Base-by-base conservation (phyloP, 2,797 vertebrate species). In the Heterohyrax brucei region DNA sequence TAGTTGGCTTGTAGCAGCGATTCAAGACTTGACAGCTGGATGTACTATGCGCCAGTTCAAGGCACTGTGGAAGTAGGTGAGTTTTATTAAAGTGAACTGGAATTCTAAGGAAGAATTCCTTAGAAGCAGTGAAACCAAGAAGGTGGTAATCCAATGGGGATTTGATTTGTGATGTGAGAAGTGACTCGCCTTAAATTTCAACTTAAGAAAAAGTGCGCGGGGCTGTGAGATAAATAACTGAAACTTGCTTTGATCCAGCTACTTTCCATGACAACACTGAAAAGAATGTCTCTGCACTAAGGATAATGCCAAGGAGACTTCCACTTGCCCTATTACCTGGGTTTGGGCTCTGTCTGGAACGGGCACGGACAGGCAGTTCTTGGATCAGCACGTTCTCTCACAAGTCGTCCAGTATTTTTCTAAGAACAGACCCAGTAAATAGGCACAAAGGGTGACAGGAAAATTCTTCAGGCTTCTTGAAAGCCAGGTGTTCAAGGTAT, bases 11-110 rank as follows among this genome's bases (percentile, higher is more conserved):
- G 4, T 50, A 24, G 13, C 2, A 61, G 44, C 33, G 78, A 22
- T 56, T 24, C 10, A 9, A 24, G 68, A 68, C 50, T 3, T 3
- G 5, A 26, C 7, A 46, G 56, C 10, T 59, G 18, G 64, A 0
- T 7, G 21, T 59, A 13, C 7, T 61, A 7, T n/a, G 18, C 12
- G 44, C 59, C 68, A 72, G 28, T 68, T 83, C 10, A 21, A 56
- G 5, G 56, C 12, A 10, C 33, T 24, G 1, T 2, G 1, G 24
- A 10, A 8, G 19, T 26, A 24, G 26, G 28, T 1, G 0, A 56
- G 14, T 68, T 24, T 76, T 75, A 46, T 10, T 19, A n/a, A 93
- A 76, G 68, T 7, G 62, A 94, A 89, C 3, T 56, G 46, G 46
- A 75, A 83, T 68, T n/a, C 87, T 53, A 6, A 68, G 33, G 18